Percentiles rank a stretch among this genome's conserved stretches.
phyloP scores from a whole-genome alignment of 2,888 invertebrate species.

The Lasioglossum pauxillum region DNA sequence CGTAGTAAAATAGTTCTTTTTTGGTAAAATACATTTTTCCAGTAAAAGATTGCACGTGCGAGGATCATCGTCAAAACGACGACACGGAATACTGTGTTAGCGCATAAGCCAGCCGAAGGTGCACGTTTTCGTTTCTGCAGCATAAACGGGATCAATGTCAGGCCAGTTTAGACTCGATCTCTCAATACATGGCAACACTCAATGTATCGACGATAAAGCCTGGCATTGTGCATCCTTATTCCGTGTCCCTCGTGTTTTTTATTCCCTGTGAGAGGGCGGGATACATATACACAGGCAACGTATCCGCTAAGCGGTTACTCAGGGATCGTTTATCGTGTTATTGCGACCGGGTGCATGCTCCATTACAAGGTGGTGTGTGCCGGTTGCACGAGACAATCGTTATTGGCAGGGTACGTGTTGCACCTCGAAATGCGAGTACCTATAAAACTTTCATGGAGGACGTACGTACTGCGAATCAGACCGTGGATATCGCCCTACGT shows the following conservation, averaged over 20 bases:
- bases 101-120: background rate
- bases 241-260: slow-evolving; percentile 18
- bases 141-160: background rate
- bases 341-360: slow-evolving; percentile 41
- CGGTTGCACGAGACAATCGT: slow-evolving; percentile 46
- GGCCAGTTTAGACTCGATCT: background rate
- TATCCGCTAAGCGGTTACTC: slow-evolving; percentile 12
- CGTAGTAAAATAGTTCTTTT: background rate
- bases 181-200: background rate
- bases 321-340: slow-evolving; percentile 38
- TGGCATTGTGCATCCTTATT: slow-evolving; percentile 2
- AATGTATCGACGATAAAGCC: background rate
- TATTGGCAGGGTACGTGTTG: slow-evolving; percentile 41
- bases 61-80: background rate
- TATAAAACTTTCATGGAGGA: slow-evolving; percentile 52
- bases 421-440: slow-evolving; percentile 27
- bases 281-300: slow-evolving; percentile 16
- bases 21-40: background rate
- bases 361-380: slow-evolving; percentile 40
- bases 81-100: background rate
- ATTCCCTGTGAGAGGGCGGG: slow-evolving; percentile 28
- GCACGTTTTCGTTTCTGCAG: background rate
- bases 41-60: background rate
- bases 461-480: slow-evolving; percentile 26
- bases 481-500: slow-evolving; percentile 18